phyloP scores from a whole-genome alignment of 2,113 vertebrate species.

The Crotophaga sulcirostris region DNA sequence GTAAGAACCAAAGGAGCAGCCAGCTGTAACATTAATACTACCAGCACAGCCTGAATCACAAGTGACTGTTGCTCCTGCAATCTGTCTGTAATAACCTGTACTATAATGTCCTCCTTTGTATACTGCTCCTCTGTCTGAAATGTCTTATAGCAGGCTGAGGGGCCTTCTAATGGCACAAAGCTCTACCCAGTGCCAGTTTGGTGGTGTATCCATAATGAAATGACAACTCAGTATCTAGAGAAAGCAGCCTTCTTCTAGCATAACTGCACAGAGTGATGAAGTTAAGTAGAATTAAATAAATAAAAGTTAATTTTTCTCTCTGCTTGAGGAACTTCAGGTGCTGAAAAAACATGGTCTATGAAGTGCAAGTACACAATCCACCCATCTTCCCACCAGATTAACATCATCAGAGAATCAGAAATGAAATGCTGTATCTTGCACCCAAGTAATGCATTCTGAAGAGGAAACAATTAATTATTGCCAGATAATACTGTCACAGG shows the following conservation, averaged over 20 bases:
- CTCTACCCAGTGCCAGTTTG: background rate
- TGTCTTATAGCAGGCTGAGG: background rate
- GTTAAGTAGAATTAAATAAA: background rate
- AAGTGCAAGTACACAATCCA: background rate
- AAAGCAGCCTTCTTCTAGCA: background rate
- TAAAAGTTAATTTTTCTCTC: background rate
- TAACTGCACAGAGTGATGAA: background rate
- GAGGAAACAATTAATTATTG: slow-evolving; percentile 22
- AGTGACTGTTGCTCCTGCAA: background rate
- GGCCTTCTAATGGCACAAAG: background rate
- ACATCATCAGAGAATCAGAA: background rate
- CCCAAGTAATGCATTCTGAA: background rate
- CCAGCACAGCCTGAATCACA: background rate
- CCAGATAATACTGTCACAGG: background rate
- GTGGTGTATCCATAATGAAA: background rate
- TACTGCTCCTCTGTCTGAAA: background rate
- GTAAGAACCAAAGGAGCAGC: background rate
- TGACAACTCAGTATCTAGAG: background rate
- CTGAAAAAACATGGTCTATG: background rate
- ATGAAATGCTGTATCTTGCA: background rate
- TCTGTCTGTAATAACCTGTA: background rate
- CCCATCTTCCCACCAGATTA: background rate
- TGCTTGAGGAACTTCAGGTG: background rate
- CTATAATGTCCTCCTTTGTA: background rate
- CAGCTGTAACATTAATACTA: too few relatives aligned